Base-by-base conservation (phyloP, 35 echinoderm and acorn worm species). In the Chiridota heheva region DNA sequence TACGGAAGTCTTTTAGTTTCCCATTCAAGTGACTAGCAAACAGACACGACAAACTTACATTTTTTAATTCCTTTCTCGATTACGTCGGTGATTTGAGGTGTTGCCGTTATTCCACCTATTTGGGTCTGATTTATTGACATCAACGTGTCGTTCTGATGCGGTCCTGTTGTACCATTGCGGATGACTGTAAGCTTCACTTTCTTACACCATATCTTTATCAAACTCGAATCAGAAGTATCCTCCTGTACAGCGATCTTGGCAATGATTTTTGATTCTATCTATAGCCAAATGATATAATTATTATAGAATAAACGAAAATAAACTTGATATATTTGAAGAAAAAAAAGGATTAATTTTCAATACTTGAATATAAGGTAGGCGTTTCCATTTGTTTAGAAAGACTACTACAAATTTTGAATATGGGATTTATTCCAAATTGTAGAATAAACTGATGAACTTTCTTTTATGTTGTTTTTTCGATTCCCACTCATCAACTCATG, bases 141-240 rank as follows among this genome's bases (percentile, higher is more conserved):
- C 5, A 46, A 51, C 7, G 47, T 18, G 47, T 49, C 40, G 17
- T 42, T 74, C 28, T 12, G n/a, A n/a, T n/a, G n/a, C n/a, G n/a
- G n/a, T n/a, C n/a, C 4, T 33, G 3, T 29, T 31, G 34, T 37
- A 2, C 31, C 5, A 38, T 76, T 91, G 36, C 63, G 39, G 4
- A 77, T 38, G n/a, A 42, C 44, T 15, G 65, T 25, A 32, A 85
- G 31, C 22, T 80, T 60, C 29, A 40, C 84, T 37, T 81, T 92
- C 70, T 86, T 71, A 56, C 89, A 91, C 90, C 90, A 92, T 16
- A 86, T 56, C 38, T 96, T 96, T 27, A 96, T 41, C 13, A 96
- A 78, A 18, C 64, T 47, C 18, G 71, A 46, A 12, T 86, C 78
- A 5, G 77, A 59, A 18, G 87, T 46, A 72, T 69, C 78, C 16